Percentiles rank a stretch among this genome's conserved stretches.
phyloP scores from a whole-genome alignment of 2,888 invertebrate species.

The Scaeva pyrastri region DNA sequence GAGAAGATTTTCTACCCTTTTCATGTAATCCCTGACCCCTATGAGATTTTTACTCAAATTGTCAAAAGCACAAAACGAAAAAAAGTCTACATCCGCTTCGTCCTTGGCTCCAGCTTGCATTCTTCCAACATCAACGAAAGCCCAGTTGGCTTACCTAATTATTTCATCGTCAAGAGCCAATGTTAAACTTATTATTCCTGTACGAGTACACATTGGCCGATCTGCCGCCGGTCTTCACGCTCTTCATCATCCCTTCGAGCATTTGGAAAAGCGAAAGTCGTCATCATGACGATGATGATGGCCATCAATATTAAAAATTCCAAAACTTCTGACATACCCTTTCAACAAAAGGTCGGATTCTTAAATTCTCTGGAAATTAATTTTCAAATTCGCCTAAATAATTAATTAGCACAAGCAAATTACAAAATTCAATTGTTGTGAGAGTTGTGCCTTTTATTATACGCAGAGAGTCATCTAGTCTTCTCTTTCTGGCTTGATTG shows the following conservation, averaged over 20 bases:
- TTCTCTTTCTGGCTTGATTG: slow-evolving; percentile 12
- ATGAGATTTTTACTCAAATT: slow-evolving; percentile 48
- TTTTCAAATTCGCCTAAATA: slow-evolving; percentile 84
- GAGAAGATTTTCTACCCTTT: slow-evolving; percentile 71
- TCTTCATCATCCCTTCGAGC: not conserved
- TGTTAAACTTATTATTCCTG: slow-evolving; percentile 30
- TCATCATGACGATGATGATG: slow-evolving; percentile 10
- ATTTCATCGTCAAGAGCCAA: slow-evolving; percentile 59
- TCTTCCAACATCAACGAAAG: not conserved
- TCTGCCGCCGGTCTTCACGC: too few relatives aligned
- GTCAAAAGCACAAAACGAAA: slow-evolving; percentile 7
- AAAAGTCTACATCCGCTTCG: slow-evolving; percentile 30
- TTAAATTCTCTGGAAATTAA: slow-evolving; percentile 82
- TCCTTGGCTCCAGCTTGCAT: not conserved
- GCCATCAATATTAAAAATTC: slow-evolving; percentile 72
- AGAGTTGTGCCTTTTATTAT: slow-evolving; percentile 77
- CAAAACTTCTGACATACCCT: slow-evolving; percentile 70
- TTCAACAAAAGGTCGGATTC: slow-evolving; percentile 69
- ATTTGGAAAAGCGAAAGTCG: slow-evolving; percentile 56
- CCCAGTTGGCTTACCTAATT: slow-evolving; percentile 49
- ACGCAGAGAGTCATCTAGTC: not conserved
- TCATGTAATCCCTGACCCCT: slow-evolving; percentile 38
- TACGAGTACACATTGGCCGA: not conserved
- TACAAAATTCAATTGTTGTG: slow-evolving; percentile 83
- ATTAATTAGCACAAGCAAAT: slow-evolving; percentile 83